phyloP scores from a whole-genome alignment of 2,113 vertebrate genomes.

The Chloropsis cyanopogon region DNA sequence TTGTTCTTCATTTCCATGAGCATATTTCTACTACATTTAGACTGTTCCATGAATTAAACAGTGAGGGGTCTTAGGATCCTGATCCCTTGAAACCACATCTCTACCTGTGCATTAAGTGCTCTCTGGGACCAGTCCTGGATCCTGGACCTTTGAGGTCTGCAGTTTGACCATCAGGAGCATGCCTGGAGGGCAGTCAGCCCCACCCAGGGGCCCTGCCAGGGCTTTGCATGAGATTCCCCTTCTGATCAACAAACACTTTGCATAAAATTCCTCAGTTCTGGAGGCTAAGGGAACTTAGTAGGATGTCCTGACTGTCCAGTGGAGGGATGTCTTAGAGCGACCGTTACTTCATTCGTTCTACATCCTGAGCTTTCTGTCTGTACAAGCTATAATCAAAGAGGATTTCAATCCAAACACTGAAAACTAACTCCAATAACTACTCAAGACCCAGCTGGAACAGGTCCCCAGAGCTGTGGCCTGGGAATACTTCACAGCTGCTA shows the following conservation, averaged over 20 bases:
- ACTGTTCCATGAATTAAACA: background rate
- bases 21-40: background rate
- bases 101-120: background rate
- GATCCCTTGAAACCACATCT: background rate
- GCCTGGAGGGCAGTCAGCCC: no score
- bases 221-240: background rate
- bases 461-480: background rate
- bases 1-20: background rate
- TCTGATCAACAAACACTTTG: background rate
- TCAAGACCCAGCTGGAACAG: background rate
- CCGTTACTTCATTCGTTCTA: background rate
- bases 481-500: background rate
- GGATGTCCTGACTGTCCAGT: background rate
- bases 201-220: background rate
- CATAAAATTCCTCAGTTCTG: background rate
- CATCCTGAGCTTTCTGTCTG: background rate
- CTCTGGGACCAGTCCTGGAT: background rate
- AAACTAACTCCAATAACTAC: background rate
- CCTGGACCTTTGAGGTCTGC: background rate
- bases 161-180: background rate
- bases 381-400: background rate
- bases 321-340: background rate
- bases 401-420: background rate
- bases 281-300: background rate
- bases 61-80: background rate